Conservation (phyloP, 1,140 invertebrate species). For the Hyposmocoma kahamanoa region DNA sequence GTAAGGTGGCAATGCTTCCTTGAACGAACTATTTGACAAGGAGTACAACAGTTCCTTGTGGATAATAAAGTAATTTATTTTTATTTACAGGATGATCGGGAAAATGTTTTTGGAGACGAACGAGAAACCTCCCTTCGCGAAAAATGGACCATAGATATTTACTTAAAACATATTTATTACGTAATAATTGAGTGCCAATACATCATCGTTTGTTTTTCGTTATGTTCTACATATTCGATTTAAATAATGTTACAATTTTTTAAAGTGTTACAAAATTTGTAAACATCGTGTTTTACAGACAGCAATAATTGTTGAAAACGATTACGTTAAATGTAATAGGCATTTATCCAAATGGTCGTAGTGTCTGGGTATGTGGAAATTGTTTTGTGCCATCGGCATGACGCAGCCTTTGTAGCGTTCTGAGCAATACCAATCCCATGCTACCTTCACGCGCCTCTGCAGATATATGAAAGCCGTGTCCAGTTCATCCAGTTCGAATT, state of each 20-base stretch:
- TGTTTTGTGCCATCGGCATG: not conserved
- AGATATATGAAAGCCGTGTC: conserved; percentile 21
- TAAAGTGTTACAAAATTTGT: too few species aligned
- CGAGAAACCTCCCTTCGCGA: conserved; percentile 41
- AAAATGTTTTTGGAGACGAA: conserved; percentile 57
- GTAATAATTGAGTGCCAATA: too few species aligned
- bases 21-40: too few species aligned
- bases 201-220: too few species aligned
- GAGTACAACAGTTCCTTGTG: too few species aligned
- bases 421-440: conserved; percentile 24
- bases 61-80: too few species aligned
- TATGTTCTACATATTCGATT: too few species aligned
- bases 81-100: conserved; percentile 42
- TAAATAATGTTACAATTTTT: too few species aligned
- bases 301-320: too few species aligned
- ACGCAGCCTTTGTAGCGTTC: not conserved
- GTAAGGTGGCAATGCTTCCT: too few species aligned
- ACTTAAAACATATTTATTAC: not conserved
- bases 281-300: too few species aligned
- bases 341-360: not conserved
- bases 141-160: conserved; percentile 32
- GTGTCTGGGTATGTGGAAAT: not conserved
- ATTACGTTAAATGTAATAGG: not conserved
- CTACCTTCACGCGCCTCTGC: conserved; percentile 18
- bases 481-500: conserved; percentile 24